Conservation (phyloP, 2,113 vertebrate genomes). For the Pterocles burchelli region DNA sequence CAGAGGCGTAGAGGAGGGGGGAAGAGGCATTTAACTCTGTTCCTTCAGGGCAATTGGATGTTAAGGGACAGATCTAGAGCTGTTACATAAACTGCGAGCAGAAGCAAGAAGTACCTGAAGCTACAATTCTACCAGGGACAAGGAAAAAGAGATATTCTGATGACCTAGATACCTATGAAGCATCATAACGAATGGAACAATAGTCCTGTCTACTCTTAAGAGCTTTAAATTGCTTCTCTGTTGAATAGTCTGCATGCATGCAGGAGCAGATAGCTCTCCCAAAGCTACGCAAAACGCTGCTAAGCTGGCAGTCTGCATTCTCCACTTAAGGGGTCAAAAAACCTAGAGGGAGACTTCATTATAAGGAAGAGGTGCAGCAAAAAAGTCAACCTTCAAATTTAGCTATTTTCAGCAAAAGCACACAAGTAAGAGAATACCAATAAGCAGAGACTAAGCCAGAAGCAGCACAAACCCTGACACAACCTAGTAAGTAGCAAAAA, state of each 20-base stretch:
- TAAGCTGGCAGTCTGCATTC: background rate
- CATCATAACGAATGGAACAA: background rate
- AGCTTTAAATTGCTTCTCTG: background rate
- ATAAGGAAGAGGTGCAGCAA: background rate
- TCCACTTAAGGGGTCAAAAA: background rate
- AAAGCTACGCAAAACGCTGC: background rate
- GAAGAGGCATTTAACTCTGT: background rate
- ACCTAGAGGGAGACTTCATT: background rate
- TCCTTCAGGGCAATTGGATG: background rate
- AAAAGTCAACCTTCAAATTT: background rate
- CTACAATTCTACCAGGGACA: background rate
- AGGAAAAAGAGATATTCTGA: background rate
- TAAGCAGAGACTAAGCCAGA: background rate
- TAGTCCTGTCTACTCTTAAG: background rate
- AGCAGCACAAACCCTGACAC: background rate
- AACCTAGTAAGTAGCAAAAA: background rate
- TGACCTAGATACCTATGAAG: slow-evolving; percentile 29
- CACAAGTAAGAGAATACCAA: background rate
- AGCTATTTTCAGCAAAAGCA: background rate
- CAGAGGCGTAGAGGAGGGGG: background rate
- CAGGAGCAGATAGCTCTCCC: background rate
- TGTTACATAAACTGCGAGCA: slow-evolving; percentile 15
- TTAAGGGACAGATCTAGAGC: background rate
- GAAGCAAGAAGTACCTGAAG: background rate
- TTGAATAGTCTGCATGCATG: background rate